Base-by-base conservation (phyloP, 2,888 invertebrate genomes). In the Anthoptus insignis region DNA sequence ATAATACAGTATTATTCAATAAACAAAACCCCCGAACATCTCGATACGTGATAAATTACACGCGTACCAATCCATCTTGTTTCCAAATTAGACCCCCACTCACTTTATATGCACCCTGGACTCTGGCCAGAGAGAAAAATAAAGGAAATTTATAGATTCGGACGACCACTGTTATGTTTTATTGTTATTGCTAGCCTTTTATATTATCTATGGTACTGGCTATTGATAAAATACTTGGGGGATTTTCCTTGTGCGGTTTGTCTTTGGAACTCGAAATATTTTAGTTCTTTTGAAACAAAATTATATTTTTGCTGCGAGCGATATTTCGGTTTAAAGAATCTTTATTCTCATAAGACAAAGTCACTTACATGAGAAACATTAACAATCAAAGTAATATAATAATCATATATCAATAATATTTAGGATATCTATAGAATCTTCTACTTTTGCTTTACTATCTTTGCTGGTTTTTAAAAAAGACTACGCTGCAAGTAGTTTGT, bases 181-280 rank as follows among this genome's bases (percentile, higher is more conserved):
- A 89, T 88, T 88, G 88, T 88, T 89, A 89, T 88, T 81, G 80
- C 84, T 74, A 74, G 71, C 79, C 79, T 83, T 81, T 82, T 78
- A 83, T 88, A 85, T 84, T 86, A 86, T 87, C 83, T 83, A 83
- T 79, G 75, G 80, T 83, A 78, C 82, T 70, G 73, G 73, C 76
- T 81, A 83, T 82, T 83, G 82, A 81, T 81, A 81, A 78, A 78
- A 76, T 71, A 68, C 72, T 68, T 73, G 37, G 52, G 78, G 79
- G 75, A 73, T 66, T 50, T 59, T 47, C 45, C 19, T 27, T 49
- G 58, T 49, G 52, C 37, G 8, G 39, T 29, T 11, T 11, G 45
- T 32, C 27, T 4, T 13, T 42, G 32, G 32, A 6, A 45, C 22
- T n/a, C 3, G 22, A 24, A 14, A 52, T 19, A 24, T 54, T 22